Evolutionary conservation across 2,113 vertebrate species (phyloP).

Genomic region (Emydura subglobosa): DNA sequence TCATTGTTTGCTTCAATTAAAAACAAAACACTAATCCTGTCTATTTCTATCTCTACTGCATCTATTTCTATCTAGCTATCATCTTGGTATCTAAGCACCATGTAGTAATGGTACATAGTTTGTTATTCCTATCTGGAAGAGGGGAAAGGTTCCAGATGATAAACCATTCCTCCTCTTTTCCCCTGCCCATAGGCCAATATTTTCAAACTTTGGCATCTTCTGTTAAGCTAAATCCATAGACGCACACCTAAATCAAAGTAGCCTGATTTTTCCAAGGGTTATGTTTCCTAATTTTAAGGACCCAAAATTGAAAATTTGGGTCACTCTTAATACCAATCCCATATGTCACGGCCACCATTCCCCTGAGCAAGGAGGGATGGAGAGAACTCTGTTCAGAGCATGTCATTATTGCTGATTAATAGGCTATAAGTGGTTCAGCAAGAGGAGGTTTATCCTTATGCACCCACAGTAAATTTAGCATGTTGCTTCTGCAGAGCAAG

Average conservation of each 20-base stretch:
- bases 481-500: neutral
- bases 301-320: neutral
- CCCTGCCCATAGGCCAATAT: neutral
- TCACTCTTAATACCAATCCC: neutral
- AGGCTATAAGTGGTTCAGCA: constrained; percentile 32
- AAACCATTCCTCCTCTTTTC: neutral
- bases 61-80: neutral
- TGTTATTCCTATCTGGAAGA: neutral
- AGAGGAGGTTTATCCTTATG: neutral
- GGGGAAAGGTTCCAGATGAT: neutral
- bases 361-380: neutral
- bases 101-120: neutral
- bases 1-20: neutral
- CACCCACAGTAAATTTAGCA: neutral
- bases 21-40: neutral
- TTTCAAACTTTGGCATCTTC: neutral
- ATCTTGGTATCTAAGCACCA: neutral
- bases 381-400: neutral
- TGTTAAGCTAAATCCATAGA: neutral
- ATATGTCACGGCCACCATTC: neutral
- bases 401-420: neutral
- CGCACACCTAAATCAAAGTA: neutral
- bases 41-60: neutral
- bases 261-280: neutral
- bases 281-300: neutral